Conservation (phyloP, 2,888 invertebrate genomes). For the Ophioninae sp. region DNA sequence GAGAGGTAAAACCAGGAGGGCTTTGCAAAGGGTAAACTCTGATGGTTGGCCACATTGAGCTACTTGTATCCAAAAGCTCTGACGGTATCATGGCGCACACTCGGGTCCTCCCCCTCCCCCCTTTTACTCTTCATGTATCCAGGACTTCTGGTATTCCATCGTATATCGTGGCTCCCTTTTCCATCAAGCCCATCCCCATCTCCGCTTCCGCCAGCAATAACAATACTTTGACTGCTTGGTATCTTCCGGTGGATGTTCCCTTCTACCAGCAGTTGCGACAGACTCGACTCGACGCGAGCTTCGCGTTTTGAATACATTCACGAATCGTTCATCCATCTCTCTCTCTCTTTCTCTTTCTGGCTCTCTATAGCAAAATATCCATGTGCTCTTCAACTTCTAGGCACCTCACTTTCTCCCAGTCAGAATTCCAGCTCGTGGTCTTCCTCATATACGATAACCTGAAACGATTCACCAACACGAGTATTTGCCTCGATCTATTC, state of each 20-base stretch:
- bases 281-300: constrained; percentile 58
- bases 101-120: constrained; percentile 38
- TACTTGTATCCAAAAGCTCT: constrained; percentile 51
- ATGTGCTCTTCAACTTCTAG: constrained; percentile 3
- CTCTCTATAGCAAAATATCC: constrained; percentile 60
- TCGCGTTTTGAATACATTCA: constrained; percentile 77
- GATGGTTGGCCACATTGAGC: constrained; percentile 40
- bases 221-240: constrained; percentile 67
- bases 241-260: constrained; percentile 41
- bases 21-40: constrained; percentile 66
- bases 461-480: constrained; percentile 20
- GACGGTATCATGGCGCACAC: constrained; percentile 57
- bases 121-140: constrained; percentile 11
- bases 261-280: constrained; percentile 48
- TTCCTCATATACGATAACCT: constrained; percentile 28
- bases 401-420: constrained; percentile 8
- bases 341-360: constrained; percentile 16
- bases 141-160: constrained; percentile 24
- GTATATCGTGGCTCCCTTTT: constrained; percentile 34
- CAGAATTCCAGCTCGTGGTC: constrained; percentile 1
- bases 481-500: constrained; percentile 45
- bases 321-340: constrained; percentile 66
- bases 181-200: constrained; percentile 52
- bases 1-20: constrained; percentile 28
- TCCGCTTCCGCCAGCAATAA: constrained; percentile 44